A percentile compares a stretch with the other conserved stretches of the same genome.
Evolutionary conservation across 1,140 invertebrate genomes (phyloP).

Genomic region (Eumaeus atala): DNA sequence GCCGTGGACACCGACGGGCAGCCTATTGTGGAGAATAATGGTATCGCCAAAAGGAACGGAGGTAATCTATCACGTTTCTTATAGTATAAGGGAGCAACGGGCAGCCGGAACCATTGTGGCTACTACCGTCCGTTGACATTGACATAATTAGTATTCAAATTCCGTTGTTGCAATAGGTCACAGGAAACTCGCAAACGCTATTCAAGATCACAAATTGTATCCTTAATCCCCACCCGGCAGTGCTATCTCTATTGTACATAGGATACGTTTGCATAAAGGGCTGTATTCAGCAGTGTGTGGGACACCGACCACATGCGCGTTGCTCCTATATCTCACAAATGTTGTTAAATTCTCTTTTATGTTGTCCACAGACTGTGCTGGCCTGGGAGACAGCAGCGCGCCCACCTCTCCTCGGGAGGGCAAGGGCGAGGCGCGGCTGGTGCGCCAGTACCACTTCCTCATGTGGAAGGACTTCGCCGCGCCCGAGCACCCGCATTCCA

Average conservation of each 20-base stretch:
- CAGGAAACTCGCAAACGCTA: too few relatives aligned
- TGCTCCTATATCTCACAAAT: too few relatives aligned
- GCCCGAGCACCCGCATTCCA: constrained; percentile 92
- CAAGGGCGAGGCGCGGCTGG: constrained; percentile 44
- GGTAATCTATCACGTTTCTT: constrained; percentile 31
- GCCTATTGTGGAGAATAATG: constrained; percentile 65
- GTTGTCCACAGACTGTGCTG: constrained; percentile 37
- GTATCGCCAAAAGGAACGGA: constrained; percentile 63
- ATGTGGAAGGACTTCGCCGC: constrained; percentile 97
- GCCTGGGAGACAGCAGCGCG: constrained; percentile 37
- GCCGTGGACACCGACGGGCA: constrained; percentile 61
- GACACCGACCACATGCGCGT: too few relatives aligned
- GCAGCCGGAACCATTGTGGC: not conserved
- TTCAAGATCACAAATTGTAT: too few relatives aligned
- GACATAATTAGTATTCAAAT: too few relatives aligned
- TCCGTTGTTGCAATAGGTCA: too few relatives aligned
- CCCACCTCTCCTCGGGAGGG: constrained; percentile 53
- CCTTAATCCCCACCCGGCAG: too few relatives aligned
- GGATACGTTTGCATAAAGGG: too few relatives aligned
- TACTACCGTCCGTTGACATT: too few relatives aligned
- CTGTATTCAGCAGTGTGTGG: too few relatives aligned
- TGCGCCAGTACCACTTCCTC: constrained; percentile 92
- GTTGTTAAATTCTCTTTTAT: not conserved
- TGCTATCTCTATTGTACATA: too few relatives aligned
- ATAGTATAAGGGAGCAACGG: not conserved